These are phyloP conservation scores for Heliconius hewitsoni DNA, from an alignment of 1,140 invertebrate genomes.

Conservation along the genomic window DNA sequence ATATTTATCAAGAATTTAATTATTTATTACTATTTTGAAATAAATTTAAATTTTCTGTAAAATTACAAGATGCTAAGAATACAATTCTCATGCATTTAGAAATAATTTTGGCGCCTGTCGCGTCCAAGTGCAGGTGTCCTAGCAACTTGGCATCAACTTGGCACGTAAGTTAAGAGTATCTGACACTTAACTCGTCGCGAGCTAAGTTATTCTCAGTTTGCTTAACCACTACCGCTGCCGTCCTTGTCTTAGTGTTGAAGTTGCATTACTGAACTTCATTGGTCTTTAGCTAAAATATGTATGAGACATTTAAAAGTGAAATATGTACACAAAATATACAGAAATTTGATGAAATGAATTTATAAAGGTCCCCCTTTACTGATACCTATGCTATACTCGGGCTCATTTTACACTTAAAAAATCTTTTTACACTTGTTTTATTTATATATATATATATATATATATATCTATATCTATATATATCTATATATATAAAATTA, in stretches of 20 bases:
- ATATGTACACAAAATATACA: too few species aligned
- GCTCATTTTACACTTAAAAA: too few species aligned
- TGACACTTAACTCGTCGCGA: constrained; percentile 6
- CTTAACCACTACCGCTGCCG: neutral
- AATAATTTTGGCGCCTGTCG: neutral
- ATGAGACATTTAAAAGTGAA: neutral
- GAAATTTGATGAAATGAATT: too few species aligned
- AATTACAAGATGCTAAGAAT: neutral
- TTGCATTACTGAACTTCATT: neutral
- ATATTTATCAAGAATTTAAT: too few species aligned
- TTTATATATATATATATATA: too few species aligned
- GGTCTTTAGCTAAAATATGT: neutral
- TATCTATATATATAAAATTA: too few species aligned
- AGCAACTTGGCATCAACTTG: constrained; percentile 1
- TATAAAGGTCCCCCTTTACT: too few species aligned
- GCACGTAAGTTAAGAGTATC: constrained; percentile 6
- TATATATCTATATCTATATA: too few species aligned
- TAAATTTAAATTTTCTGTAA: too few species aligned
- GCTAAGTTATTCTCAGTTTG: neutral
- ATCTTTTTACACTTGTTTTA: too few species aligned
- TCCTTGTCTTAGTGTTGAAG: neutral
- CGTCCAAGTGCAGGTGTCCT: neutral
- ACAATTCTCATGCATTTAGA: neutral
- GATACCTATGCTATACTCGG: too few species aligned
- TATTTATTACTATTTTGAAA: too few species aligned